A percentile compares a stretch with the other conserved stretches of the same genome.
These are phyloP conservation scores for Dasyornis broadbenti DNA, from an alignment of 2,113 vertebrate species.

Conservation along the genomic window DNA sequence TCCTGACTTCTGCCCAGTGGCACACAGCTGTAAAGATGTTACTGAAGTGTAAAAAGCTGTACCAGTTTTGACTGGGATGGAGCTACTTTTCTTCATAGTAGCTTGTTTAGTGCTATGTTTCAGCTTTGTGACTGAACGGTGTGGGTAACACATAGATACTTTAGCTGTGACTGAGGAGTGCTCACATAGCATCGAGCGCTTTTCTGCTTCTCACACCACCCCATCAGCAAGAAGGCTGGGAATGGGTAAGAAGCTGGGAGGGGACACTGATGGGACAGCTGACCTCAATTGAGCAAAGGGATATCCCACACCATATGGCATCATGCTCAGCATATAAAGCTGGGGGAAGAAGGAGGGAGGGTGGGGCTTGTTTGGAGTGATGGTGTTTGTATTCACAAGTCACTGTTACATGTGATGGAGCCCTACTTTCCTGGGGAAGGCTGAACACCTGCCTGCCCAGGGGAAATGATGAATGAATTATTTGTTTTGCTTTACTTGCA, in stretches of 20 bases:
- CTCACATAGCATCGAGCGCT: neutral
- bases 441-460: neutral
- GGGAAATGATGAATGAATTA: neutral
- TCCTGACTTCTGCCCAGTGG: neutral
- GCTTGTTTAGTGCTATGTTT: neutral
- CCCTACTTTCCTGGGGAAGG: neutral
- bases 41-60: neutral
- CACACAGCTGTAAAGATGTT: neutral
- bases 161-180: neutral
- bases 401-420: accelerated
- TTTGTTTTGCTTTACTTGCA: neutral
- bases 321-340: neutral
- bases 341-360: neutral
- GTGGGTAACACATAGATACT: accelerated
- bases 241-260: neutral
- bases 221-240: neutral
- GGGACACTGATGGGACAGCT: neutral
- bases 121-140: neutral
- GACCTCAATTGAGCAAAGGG: neutral
- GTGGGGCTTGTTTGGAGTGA: neutral
- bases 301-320: neutral
- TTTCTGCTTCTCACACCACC: neutral
- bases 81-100: neutral
- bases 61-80: neutral
- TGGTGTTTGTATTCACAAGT: neutral